phyloP scores from a whole-genome alignment of 92 coral and sea anemone genomes.

The Hydrozoanthus gracilis region DNA sequence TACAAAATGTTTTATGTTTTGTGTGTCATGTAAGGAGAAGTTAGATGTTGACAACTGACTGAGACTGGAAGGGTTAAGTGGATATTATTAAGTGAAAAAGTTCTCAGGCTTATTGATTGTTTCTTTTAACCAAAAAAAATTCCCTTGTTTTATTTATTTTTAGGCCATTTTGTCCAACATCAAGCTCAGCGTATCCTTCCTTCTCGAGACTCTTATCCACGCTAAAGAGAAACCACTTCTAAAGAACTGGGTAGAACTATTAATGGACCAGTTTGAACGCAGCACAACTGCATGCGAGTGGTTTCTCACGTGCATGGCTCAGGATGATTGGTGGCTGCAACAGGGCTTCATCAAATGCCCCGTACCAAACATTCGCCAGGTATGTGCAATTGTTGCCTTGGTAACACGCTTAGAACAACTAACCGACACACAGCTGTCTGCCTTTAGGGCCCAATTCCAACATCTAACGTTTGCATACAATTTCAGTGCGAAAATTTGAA shows the following conservation, averaged over 20 bases:
- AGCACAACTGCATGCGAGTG: constrained; percentile 84
- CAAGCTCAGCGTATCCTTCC: constrained; percentile 85
- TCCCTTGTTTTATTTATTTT: constrained; percentile 2
- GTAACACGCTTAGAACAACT: too few species aligned
- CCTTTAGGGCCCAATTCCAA: not conserved
- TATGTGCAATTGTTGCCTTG: not conserved
- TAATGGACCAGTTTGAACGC: constrained; percentile 87
- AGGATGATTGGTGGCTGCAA: constrained; percentile 94
- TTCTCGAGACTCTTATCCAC: constrained; percentile 93
- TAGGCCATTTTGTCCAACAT: constrained; percentile 86
- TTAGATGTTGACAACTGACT: too few species aligned
- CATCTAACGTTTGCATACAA: too few species aligned
- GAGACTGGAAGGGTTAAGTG: too few species aligned
- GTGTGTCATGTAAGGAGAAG: too few species aligned
- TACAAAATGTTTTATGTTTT: too few species aligned
- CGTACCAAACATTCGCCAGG: constrained; percentile 90
- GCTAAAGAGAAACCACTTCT: constrained; percentile 92
- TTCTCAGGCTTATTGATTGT: too few species aligned
- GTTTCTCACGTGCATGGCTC: constrained; percentile 85
- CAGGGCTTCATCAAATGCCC: constrained; percentile 91
- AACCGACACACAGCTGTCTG: too few species aligned
- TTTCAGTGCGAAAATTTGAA: too few species aligned
- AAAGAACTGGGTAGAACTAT: constrained; percentile 92
- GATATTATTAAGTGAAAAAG: too few species aligned
- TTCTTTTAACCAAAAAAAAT: too few species aligned